These are phyloP conservation scores for Lasioglossum pauxillum DNA, from an alignment of 2,888 invertebrate genomes.

Conservation along the genomic window DNA sequence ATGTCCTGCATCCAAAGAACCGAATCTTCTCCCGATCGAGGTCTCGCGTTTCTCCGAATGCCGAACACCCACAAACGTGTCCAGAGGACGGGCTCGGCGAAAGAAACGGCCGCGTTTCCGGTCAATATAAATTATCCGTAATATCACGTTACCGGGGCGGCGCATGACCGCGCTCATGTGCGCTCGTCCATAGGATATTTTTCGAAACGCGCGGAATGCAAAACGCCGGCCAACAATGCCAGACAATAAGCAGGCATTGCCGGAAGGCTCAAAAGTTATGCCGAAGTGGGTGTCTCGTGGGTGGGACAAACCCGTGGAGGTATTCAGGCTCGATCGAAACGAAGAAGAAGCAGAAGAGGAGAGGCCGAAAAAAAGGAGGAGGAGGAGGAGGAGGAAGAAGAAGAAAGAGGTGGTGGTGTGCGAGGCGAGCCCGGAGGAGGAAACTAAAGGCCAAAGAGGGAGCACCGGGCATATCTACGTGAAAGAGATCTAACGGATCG, in stretches of 20 bases:
- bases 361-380: constrained; percentile 25
- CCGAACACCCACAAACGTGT: constrained; percentile 27
- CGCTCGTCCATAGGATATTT: constrained; percentile 33
- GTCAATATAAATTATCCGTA: constrained; percentile 57
- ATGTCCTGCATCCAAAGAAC: background rate
- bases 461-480: constrained; percentile 60
- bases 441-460: constrained; percentile 70
- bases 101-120: constrained; percentile 34
- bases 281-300: constrained; percentile 73
- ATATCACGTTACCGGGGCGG: constrained; percentile 49
- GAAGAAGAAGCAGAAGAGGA: constrained; percentile 29
- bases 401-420: background rate
- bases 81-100: background rate
- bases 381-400: background rate
- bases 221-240: constrained; percentile 60
- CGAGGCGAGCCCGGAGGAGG: constrained; percentile 15
- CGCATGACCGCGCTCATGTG: background rate
- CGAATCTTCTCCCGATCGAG: constrained; percentile 1
- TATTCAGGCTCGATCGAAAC: constrained; percentile 62
- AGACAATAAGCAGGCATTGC: constrained; percentile 66
- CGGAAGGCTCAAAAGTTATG: constrained; percentile 68
- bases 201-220: constrained; percentile 52
- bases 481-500: constrained; percentile 74
- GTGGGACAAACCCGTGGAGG: constrained; percentile 67
- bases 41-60: background rate